Evolutionary conservation across 2,888 invertebrate species (phyloP), one percentile per base, ranked within the genome.

Genomic region (Pristionchus exspectatus): DNA sequence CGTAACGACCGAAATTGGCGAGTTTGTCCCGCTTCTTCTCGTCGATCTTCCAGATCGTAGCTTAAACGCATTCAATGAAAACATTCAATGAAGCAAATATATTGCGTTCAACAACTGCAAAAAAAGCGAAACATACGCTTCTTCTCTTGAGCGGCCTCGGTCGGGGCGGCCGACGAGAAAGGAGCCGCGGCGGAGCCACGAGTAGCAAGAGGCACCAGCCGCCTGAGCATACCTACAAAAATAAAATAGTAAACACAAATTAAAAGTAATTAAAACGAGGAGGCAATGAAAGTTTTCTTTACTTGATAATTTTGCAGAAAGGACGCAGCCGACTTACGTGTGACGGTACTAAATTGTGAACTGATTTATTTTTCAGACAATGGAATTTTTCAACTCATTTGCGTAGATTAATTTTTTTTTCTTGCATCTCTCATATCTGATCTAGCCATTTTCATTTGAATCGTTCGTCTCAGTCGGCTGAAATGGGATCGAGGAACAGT

Each of bases 1-100:
- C 97, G 95, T 98, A 99, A 94, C 97, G 97, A 4, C 98, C 98
- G 95, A 97, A 98, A 50, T 94, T 92, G 21, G 94, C 93, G 56
- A 95, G 88, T 74, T 92, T 92, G 74, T 93, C 94, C 5, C 92
- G 91, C 84, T 93, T 92, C 59, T 91, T 87, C 90, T 95, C 93
- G 88, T 95, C 94, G 87, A 94, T 92, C 90, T 94, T 92, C 92
- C 93, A 94, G 86, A 94, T 91, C 54, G 93, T 95, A 93, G 90
- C 93, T 93, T 90, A 69, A 92, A 92, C 50, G 30, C 72, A 72
- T 3, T n/a, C 14, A 12, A 24, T 66, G 9, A 21, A 16, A 56
- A 21, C 56, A 21, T 18, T 12, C 56, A 21, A 3, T 56, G n/a
- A n/a, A 21, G 56, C 16, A 77, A 77, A 33, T 2, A 38, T 10